Percentiles rank a stretch among this genome's conserved stretches.
These are phyloP conservation scores for Hiodon alosoides DNA, from an alignment of 2,113 vertebrate species.

Conservation along the genomic window DNA sequence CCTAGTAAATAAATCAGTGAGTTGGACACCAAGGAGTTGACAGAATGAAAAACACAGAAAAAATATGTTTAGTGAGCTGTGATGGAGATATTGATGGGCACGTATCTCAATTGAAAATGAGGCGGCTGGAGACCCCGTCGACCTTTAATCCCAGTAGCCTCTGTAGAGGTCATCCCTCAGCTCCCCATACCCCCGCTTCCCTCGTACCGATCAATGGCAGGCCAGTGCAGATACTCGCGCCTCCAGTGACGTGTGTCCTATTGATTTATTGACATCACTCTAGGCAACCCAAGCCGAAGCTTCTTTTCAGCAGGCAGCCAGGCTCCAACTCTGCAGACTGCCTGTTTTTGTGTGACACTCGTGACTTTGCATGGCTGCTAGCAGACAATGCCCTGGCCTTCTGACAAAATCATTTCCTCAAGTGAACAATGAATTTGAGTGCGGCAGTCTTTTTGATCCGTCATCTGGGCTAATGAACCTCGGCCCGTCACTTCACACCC, in stretches of 20 bases:
- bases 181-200: slow-evolving; percentile 38
- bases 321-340: slow-evolving; percentile 51
- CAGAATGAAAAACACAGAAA: not conserved
- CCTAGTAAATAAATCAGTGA: not conserved
- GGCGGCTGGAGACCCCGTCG: slow-evolving; percentile 46
- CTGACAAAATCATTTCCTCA: slow-evolving; percentile 7
- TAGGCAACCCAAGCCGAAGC: slow-evolving; percentile 56
- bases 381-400: not conserved
- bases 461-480: not conserved
- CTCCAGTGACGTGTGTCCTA: slow-evolving; percentile 70
- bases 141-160: slow-evolving; percentile 53
- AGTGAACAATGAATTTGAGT: slow-evolving; percentile 1
- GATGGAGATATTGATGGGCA: slow-evolving; percentile 54
- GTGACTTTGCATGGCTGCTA: not conserved
- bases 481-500: not conserved
- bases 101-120: slow-evolving; percentile 45
- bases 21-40: not conserved
- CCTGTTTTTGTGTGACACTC: slow-evolving; percentile 39
- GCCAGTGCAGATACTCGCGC: slow-evolving; percentile 70
- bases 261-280: slow-evolving; percentile 73
- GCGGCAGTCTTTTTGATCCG: too few species aligned
- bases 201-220: slow-evolving; percentile 72
- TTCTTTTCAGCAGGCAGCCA: slow-evolving; percentile 55
- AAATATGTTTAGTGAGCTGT: slow-evolving; percentile 55
- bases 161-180: slow-evolving; percentile 49